Evolutionary conservation across 1,140 invertebrate species (phyloP).

Genomic region (Orchestia grillus): DNA sequence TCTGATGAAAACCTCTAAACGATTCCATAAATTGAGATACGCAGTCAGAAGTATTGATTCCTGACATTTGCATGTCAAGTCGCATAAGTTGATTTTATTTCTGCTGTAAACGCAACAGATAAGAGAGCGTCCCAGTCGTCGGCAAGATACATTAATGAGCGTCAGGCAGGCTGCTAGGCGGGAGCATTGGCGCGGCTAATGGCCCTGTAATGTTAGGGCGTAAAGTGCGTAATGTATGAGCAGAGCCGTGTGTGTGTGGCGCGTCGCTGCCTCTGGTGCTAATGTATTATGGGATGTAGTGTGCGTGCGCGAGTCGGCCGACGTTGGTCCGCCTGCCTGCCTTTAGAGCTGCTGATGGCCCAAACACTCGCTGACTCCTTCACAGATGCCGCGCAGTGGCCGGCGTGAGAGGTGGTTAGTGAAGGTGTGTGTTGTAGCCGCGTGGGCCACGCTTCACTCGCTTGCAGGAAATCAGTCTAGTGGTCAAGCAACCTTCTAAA

Average conservation of each 20-base stretch:
- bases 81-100: neutral
- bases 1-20: neutral
- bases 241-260: constrained; percentile 45
- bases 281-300: constrained; percentile 56
- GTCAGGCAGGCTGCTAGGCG: constrained; percentile 42
- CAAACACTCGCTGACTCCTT: constrained; percentile 46
- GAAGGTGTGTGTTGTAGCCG: neutral
- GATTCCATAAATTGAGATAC: neutral
- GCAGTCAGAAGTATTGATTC: neutral
- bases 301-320: constrained; percentile 35
- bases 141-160: constrained; percentile 41
- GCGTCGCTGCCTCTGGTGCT: constrained; percentile 12
- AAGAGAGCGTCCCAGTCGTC: neutral
- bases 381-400: constrained; percentile 54
- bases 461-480: neutral
- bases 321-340: constrained; percentile 34
- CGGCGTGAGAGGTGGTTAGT: constrained; percentile 47
- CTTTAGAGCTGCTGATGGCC: constrained; percentile 49
- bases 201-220: constrained; percentile 51
- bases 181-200: constrained; percentile 49
- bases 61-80: neutral
- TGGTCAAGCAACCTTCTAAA: neutral
- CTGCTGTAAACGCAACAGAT: neutral
- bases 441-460: constrained; percentile 30
- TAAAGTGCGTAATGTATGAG: constrained; percentile 54